Percentiles rank a stretch among this genome's conserved stretches.
Conservation (phyloP, 2,888 invertebrate genomes). For the Mythimna pallens region DNA sequence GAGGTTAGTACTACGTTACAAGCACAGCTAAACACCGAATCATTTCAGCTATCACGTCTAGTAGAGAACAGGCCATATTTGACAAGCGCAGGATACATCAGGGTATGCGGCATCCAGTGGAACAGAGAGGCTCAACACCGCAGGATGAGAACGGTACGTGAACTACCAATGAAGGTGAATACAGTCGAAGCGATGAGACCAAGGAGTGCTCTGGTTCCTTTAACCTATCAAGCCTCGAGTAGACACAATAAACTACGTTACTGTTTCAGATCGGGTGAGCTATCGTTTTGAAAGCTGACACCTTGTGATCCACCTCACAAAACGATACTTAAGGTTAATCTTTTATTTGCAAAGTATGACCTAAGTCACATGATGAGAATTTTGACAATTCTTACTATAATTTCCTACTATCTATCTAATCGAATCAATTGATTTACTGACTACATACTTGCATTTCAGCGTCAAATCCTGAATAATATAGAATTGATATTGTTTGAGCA, state of each 20-base stretch:
- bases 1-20: constrained; percentile 48
- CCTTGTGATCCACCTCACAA: no score
- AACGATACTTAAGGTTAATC: neutral
- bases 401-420: no score
- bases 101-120: constrained; percentile 20
- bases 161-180: constrained; percentile 46
- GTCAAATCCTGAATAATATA: no score
- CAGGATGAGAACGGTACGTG: constrained; percentile 24
- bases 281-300: no score
- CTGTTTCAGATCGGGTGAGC: no score
- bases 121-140: constrained; percentile 29
- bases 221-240: neutral
- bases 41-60: constrained; percentile 15
- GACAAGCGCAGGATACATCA: constrained; percentile 43
- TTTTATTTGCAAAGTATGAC: neutral
- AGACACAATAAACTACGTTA: neutral
- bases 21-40: constrained; percentile 35
- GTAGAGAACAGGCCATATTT: constrained; percentile 12
- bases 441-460: no score
- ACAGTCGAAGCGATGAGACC: constrained; percentile 82
- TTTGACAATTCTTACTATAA: neutral
- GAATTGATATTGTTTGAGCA: no score
- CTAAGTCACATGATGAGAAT: neutral
- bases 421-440: no score
- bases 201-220: constrained; percentile 66